A percentile compares a stretch with the other conserved stretches of the same genome.
Conservation (phyloP, 1,140 invertebrate genomes). For the Sitobion miscanthi region DNA sequence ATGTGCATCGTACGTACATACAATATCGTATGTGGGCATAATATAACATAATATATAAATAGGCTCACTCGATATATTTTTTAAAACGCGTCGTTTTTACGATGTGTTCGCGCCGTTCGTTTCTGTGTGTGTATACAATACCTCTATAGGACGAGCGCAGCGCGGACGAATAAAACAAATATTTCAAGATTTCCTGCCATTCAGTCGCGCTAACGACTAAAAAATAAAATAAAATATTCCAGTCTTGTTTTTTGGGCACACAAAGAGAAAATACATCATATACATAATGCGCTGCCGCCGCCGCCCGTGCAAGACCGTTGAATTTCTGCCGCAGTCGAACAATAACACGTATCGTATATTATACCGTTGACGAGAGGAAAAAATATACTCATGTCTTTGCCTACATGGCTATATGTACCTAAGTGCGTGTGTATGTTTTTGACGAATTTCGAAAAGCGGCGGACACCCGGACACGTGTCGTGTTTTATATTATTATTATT, state of each 20-base stretch:
- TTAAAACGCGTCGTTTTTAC: slow-evolving; percentile 12
- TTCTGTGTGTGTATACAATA: background rate
- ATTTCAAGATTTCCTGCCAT: slow-evolving; percentile 55
- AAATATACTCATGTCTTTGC: background rate
- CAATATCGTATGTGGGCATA: background rate
- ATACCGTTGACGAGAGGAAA: background rate
- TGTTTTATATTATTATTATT: background rate
- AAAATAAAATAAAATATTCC: slow-evolving; percentile 53
- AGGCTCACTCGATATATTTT: background rate
- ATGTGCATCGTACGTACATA: background rate
- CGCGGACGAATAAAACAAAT: slow-evolving; percentile 47
- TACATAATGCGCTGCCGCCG: background rate
- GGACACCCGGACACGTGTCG: background rate
- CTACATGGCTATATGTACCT: background rate
- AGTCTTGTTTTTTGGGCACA: slow-evolving; percentile 51
- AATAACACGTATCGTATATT: background rate
- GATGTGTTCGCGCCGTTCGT: background rate
- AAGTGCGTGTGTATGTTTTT: background rate
- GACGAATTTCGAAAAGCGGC: background rate
- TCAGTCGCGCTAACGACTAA: slow-evolving; percentile 49
- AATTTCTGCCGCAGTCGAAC: slow-evolving; percentile 14
- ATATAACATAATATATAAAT: background rate
- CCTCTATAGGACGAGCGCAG: background rate
- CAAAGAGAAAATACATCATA: background rate
- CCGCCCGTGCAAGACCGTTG: background rate